phyloP scores from a whole-genome alignment of 2,797 vertebrate genomes.

The Anisognathus igniventris region DNA sequence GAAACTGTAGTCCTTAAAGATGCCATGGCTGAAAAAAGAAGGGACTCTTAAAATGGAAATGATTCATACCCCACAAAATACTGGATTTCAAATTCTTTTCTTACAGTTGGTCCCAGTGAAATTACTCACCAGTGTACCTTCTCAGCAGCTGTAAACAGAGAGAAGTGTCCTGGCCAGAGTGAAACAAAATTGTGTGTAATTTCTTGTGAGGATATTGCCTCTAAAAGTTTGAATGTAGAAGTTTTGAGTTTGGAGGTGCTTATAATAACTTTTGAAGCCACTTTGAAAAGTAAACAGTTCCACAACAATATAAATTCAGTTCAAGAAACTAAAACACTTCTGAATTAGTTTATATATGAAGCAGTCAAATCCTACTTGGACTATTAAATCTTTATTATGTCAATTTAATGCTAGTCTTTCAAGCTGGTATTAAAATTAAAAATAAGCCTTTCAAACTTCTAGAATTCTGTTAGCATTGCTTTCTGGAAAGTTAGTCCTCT shows the following conservation, averaged over 20 bases:
- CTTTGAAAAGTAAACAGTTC: neutral
- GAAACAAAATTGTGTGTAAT: neutral
- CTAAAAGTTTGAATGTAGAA: neutral
- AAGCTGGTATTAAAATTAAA: neutral
- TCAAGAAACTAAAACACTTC: neutral
- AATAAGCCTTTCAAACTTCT: neutral
- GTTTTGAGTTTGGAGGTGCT: neutral
- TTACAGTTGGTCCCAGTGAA: neutral
- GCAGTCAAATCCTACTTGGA: neutral
- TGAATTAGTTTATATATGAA: neutral
- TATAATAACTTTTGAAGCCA: neutral
- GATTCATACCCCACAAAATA: accelerated
- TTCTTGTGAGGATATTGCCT: neutral
- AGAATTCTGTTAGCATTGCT: neutral
- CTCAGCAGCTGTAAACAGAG: neutral
- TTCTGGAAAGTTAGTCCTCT: neutral
- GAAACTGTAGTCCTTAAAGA: neutral
- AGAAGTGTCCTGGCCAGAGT: neutral
- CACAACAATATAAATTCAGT: neutral
- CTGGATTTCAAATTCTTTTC: neutral
- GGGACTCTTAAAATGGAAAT: neutral
- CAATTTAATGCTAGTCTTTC: neutral
- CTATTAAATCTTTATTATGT: neutral
- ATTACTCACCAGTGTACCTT: neutral
- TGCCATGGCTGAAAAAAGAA: neutral